phyloP scores from a whole-genome alignment of 2,113 vertebrate genomes.

The Onychostoma macrolepis region DNA sequence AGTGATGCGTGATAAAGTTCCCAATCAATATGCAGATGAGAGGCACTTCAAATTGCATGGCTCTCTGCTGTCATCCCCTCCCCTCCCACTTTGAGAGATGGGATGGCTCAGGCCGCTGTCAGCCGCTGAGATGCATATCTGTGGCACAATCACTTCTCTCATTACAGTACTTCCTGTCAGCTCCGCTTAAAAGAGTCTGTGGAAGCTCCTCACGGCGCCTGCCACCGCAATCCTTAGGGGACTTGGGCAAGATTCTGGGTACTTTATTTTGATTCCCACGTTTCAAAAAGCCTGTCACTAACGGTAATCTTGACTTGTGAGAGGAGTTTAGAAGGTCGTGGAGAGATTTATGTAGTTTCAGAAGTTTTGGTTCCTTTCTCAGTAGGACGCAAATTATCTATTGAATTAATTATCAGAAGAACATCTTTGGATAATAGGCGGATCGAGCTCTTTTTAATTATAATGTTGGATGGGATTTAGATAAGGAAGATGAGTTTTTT shows the following conservation, averaged over 20 bases:
- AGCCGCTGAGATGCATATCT: constrained; percentile 34
- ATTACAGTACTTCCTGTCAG: constrained; percentile 49
- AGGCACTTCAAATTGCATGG: constrained; percentile 69
- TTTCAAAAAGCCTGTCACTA: constrained; percentile 41
- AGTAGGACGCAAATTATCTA: not conserved
- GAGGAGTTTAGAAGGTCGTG: not conserved
- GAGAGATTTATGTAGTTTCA: constrained; percentile 13
- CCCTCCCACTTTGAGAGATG: constrained; percentile 39
- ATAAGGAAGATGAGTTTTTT: constrained; percentile 5
- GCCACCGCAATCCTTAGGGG: constrained; percentile 36
- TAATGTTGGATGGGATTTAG: constrained; percentile 12
- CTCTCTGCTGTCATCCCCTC: constrained; percentile 51
- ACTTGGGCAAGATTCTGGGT: constrained; percentile 20
- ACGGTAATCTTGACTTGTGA: constrained; percentile 22
- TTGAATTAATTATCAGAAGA: constrained; percentile 15
- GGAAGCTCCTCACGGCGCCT: constrained; percentile 33
- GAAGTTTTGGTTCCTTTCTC: constrained; percentile 5
- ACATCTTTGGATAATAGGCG: constrained; percentile 5
- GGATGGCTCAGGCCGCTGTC: constrained; percentile 19
- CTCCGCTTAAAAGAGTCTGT: constrained; percentile 30
- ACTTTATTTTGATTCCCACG: constrained; percentile 33
- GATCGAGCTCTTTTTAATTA: constrained; percentile 18
- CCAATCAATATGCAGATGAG: constrained; percentile 79
- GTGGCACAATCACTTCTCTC: constrained; percentile 30
- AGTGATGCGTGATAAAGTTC: constrained; percentile 74